phyloP scores from a whole-genome alignment of 1,140 invertebrate genomes.

The Macrotrachela quadricornifera region DNA sequence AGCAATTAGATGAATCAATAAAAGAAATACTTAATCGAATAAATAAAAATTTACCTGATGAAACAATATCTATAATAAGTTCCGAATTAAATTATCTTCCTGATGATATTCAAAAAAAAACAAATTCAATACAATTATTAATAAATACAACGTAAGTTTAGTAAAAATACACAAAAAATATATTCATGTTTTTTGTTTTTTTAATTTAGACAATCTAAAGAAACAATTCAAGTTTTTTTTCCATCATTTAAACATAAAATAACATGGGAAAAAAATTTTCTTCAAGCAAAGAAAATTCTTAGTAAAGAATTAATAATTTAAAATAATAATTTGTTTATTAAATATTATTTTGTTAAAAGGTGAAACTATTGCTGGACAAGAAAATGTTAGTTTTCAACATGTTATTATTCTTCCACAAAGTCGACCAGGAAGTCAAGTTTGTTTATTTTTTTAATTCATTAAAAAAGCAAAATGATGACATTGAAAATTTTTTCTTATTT shows the following conservation, averaged over 20 bases:
- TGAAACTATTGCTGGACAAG: slow-evolving; percentile 34
- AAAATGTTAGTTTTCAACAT: slow-evolving; percentile 42
- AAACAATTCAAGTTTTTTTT: slow-evolving; percentile 63
- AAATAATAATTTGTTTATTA: slow-evolving; percentile 1
- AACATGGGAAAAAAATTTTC: slow-evolving; percentile 68
- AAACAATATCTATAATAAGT: no score
- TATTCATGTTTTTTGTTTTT: no score
- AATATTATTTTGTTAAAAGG: slow-evolving; percentile 34
- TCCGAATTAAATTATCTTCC: no score
- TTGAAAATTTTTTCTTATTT: not conserved
- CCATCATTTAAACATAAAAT: slow-evolving; percentile 61
- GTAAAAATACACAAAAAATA: no score
- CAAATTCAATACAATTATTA: no score
- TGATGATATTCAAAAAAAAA: no score
- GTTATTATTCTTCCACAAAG: slow-evolving; percentile 77
- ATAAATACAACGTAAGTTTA: no score
- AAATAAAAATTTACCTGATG: no score
- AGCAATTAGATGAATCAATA: no score
- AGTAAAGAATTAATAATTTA: slow-evolving; percentile 35
- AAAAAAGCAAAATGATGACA: not conserved
- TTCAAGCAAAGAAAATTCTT: slow-evolving; percentile 71
- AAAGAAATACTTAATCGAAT: no score
- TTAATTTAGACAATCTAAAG: slow-evolving; percentile 50
- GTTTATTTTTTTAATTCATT: slow-evolving; percentile 10
- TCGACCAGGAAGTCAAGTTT: slow-evolving; percentile 53